Percentiles rank a stretch among this genome's conserved stretches.
Conservation (phyloP, 2,113 vertebrate genomes). For the Corythornis vintsioides region DNA sequence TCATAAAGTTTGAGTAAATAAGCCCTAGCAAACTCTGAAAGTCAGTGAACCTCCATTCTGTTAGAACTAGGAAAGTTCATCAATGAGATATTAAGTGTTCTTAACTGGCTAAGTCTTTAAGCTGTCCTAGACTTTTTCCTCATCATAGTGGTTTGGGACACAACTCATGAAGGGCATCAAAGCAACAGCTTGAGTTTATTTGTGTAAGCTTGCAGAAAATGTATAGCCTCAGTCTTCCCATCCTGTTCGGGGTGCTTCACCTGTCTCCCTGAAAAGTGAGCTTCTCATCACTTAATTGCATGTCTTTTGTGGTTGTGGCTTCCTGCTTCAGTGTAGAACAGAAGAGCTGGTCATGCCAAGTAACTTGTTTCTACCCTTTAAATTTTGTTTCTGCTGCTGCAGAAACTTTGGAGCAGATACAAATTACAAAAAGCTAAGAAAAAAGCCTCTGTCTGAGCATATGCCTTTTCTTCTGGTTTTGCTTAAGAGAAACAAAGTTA, state of each 20-base stretch:
- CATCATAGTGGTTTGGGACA: neutral
- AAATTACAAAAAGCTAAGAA: neutral
- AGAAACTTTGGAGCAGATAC: neutral
- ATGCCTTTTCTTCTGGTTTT: neutral
- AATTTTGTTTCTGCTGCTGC: neutral
- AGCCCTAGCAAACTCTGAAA: neutral
- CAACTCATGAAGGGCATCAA: neutral
- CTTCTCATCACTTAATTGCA: neutral
- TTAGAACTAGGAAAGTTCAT: neutral
- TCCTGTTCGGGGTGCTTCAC: neutral
- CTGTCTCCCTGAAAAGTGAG: neutral
- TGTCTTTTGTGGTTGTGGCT: neutral
- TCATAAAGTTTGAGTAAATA: neutral
- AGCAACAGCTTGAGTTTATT: neutral
- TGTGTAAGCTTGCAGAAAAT: neutral
- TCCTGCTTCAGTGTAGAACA: neutral
- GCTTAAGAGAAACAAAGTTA: neutral
- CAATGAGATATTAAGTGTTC: neutral
- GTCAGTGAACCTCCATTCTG: neutral
- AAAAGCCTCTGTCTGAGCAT: neutral
- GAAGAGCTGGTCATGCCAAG: neutral
- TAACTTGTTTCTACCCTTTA: neutral
- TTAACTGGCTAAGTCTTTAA: neutral
- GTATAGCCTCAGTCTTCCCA: neutral
- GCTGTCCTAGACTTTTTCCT: neutral